Evolutionary conservation across 2,113 vertebrate genomes (phyloP).

Genomic region (Ranitomeya imitator): DNA sequence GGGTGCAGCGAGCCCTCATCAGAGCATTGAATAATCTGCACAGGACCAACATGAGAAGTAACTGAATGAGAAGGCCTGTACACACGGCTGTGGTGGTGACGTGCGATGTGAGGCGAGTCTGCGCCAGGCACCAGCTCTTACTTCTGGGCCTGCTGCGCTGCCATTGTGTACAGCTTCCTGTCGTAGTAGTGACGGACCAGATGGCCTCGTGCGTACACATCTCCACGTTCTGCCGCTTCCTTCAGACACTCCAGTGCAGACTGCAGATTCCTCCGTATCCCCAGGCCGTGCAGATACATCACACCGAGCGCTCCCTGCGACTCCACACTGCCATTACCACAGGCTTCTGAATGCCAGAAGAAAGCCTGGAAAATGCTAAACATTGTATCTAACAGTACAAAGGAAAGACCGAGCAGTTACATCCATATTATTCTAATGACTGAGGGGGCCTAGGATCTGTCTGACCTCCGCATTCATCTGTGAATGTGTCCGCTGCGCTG

Average conservation of each 20-base stretch:
- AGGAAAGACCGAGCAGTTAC: background rate
- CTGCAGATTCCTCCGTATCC: conserved; percentile 62
- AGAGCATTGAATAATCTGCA: no score
- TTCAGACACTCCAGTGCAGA: conserved; percentile 72
- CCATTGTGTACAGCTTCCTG: conserved; percentile 75
- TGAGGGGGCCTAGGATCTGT: no score
- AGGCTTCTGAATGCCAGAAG: conserved; percentile 83
- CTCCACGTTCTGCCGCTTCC: conserved; percentile 75
- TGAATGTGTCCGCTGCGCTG: no score
- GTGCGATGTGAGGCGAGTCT: background rate
- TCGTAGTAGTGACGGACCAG: conserved; percentile 78
- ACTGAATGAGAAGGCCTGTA: no score
- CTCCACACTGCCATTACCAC: conserved; percentile 80
- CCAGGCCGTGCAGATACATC: conserved; percentile 80
- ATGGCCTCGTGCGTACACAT: conserved; percentile 77
- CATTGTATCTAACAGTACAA: background rate
- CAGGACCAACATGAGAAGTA: no score
- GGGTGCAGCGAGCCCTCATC: no score
- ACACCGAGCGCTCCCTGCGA: conserved; percentile 79
- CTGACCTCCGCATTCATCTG: no score
- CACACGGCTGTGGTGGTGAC: no score
- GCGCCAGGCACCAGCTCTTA: conserved; percentile 51
- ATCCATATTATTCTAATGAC: no score
- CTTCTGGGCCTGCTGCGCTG: conserved; percentile 73
- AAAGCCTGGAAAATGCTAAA: conserved; percentile 71